Conservation (phyloP, 1,140 invertebrate species). For the silkworm (Bombyx mori) region DNA sequence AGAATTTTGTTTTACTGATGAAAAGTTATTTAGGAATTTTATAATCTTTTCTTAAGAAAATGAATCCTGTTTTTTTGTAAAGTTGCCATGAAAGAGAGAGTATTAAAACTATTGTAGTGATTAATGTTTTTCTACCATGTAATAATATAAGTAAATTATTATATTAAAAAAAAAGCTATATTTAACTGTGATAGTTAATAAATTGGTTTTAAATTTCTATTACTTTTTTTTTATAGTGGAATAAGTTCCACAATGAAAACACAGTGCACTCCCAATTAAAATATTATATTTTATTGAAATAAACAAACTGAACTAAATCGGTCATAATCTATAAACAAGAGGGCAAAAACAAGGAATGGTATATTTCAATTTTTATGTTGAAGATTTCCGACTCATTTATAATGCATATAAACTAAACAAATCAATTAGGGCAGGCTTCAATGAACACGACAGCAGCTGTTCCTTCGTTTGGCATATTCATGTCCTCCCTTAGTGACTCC, state of each 20-base stretch:
- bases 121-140: no score
- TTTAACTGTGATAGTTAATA: conserved; percentile 31
- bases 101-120: no score
- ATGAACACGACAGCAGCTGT: conserved; percentile 41
- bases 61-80: no score
- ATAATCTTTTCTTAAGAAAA: no score
- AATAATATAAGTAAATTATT: no score
- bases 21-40: no score
- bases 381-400: conserved; percentile 39
- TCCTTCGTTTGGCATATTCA: conserved; percentile 52
- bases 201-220: conserved; percentile 18
- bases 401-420: conserved; percentile 46
- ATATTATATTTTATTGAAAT: conserved; percentile 66
- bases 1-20: no score
- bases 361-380: conserved; percentile 34
- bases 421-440: conserved; percentile 19
- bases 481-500: conserved; percentile 42
- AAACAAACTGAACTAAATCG: conserved; percentile 55
- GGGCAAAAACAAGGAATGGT: conserved; percentile 34
- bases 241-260: conserved; percentile 15
- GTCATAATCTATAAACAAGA: conserved; percentile 54
- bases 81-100: no score
- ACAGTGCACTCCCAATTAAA: conserved; percentile 22
- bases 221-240: background rate
- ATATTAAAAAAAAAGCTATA: conserved; percentile 4